A percentile compares a stretch with the other conserved stretches of the same genome.
Evolutionary conservation across 2,113 vertebrate genomes (phyloP).

Genomic region (Perognathus longimembris): DNA sequence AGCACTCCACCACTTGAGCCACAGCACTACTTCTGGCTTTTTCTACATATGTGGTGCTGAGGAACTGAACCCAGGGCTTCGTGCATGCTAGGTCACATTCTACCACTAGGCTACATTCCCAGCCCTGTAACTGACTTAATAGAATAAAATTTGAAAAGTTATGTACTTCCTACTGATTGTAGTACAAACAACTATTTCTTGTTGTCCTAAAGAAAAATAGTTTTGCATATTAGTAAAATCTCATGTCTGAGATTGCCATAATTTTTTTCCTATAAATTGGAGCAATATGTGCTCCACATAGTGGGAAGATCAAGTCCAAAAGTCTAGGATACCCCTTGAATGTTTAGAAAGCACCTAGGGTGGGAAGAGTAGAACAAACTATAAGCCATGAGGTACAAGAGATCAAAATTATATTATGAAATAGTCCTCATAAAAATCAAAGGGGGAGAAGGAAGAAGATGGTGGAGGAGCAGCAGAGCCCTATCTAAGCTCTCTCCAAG

Average conservation of each 20-base stretch:
- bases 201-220: not conserved
- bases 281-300: not conserved
- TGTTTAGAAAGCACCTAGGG: constrained; percentile 24
- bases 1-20: no score
- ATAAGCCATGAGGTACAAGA: not conserved
- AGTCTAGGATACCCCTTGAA: not conserved
- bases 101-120: no score
- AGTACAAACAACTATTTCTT: constrained; percentile 19
- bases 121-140: not conserved
- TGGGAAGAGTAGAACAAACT: not conserved
- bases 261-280: not conserved
- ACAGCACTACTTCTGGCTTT: no score
- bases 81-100: no score
- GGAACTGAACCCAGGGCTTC: no score
- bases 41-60: no score
- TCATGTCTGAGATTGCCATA: not conserved
- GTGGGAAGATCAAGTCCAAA: not conserved
- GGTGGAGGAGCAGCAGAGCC: no score
- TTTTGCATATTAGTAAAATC: not conserved
- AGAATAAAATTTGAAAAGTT: constrained; percentile 30
- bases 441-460: no score
- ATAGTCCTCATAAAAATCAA: not conserved
- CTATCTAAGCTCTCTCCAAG: no score
- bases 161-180: constrained; percentile 15
- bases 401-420: not conserved